Evolutionary conservation across 2,888 invertebrate genomes (phyloP), one percentile per base, ranked within the genome.

Genomic region (Pachycephus smyrnensis): DNA sequence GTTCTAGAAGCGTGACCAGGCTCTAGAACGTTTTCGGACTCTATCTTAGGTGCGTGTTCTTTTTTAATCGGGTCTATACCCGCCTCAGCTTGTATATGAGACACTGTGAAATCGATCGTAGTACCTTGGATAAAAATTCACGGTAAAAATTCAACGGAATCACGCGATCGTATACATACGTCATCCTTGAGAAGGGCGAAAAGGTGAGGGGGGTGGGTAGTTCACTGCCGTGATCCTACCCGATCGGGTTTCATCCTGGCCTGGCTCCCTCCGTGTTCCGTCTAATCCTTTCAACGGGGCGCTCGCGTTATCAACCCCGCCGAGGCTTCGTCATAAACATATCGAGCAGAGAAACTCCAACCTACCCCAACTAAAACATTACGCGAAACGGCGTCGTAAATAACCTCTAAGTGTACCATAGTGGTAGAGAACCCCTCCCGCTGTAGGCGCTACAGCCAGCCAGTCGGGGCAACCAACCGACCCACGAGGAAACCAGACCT

Each of bases 361-460:
- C 90, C 90, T 90, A 84, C 88, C 90, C 84, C 88, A 90, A 90
- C 88, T 85, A 83, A 88, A 89, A 89, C 88, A 85, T 89, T 87
- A 84, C 85, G 84, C 87, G 88, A 88, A 91, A 91, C 88, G 86
- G 85, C 88, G 85, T 87, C 90, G 88, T 91, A 91, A 91, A 91
- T 91, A 91, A 90, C 88, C 84, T 85, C 89, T 88, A 88, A 90
- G 88, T 89, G 88, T 87, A 84, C 84, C 86, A 84, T 85, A 86
- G 86, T 79, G 71, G 33, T 55, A 23, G 55, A 55, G 23, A 23
- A 55, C 23, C 55, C 55, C 55, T 82, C 80, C 80, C 84, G 82
- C 81, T 83, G 82, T 82, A 83, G 84, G 86, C 87, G 86, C 85
- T 86, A 55, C 55, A 55, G 55, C 23, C 6, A 40, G 40, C 55